These are phyloP conservation scores for Manacus vitellinus DNA, from an alignment of 2,113 vertebrate genomes.

Conservation along the genomic window DNA sequence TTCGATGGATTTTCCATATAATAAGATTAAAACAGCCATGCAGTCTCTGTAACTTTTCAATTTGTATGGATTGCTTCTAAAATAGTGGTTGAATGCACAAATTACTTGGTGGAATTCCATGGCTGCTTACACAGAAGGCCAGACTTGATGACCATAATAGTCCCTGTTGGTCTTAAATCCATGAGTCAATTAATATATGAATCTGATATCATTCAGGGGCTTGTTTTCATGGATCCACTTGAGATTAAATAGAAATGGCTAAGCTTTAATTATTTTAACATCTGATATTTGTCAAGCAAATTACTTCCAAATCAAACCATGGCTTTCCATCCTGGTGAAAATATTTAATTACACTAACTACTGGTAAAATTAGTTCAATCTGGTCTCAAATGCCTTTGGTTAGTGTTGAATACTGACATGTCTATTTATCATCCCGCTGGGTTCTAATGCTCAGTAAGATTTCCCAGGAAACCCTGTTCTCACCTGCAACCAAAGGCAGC, in stretches of 20 bases:
- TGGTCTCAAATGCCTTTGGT: constrained; percentile 16
- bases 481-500: neutral
- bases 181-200: constrained; percentile 9
- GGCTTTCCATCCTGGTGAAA: constrained; percentile 22
- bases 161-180: neutral
- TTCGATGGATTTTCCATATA: neutral
- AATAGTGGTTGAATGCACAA: neutral
- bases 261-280: constrained; percentile 42
- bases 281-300: constrained; percentile 57
- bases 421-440: neutral
- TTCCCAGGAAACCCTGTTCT: neutral
- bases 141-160: neutral
- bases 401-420: constrained; percentile 30
- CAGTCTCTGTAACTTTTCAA: neutral
- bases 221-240: constrained; percentile 32
- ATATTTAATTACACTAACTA: constrained; percentile 54
- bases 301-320: constrained; percentile 13
- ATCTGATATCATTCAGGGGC: neutral
- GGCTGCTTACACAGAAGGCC: neutral
- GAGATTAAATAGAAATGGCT: constrained; percentile 20
- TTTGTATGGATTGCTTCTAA: neutral
- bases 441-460: neutral
- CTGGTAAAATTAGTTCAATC: constrained; percentile 43
- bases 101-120: neutral
- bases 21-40: neutral